Evolutionary conservation across 2,888 invertebrate species (phyloP).

Genomic region (Clunio marinus): DNA sequence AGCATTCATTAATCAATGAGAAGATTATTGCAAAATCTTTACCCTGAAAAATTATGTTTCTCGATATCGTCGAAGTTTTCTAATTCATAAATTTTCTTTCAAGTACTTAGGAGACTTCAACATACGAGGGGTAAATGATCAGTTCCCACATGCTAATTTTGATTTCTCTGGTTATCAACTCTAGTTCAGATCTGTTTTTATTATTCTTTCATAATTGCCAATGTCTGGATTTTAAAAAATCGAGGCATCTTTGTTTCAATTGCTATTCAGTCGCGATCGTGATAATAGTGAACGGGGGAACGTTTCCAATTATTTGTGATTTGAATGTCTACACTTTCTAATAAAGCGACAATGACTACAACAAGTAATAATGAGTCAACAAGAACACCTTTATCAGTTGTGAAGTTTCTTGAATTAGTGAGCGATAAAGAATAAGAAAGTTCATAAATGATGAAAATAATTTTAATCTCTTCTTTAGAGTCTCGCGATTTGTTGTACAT

Average conservation of each 20-base stretch:
- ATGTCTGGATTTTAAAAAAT: constrained; percentile 25
- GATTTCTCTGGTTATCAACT: no score
- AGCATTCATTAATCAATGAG: neutral
- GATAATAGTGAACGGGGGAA: constrained; percentile 5
- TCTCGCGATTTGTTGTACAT: constrained; percentile 64
- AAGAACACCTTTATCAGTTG: constrained; percentile 43
- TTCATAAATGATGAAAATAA: neutral
- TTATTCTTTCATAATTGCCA: constrained; percentile 28
- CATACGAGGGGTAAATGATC: neutral
- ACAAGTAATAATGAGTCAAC: constrained; percentile 3
- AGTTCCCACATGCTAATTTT: no score
- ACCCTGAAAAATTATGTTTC: constrained; percentile 6
- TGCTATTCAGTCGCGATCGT: neutral
- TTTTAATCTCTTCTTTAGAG: constrained; percentile 52
- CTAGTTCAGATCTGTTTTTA: neutral
- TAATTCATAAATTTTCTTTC: constrained; percentile 7
- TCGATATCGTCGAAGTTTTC: no score
- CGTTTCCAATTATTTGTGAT: no score
- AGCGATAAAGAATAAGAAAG: constrained; percentile 39
- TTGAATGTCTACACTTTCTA: no score
- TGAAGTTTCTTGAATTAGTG: constrained; percentile 52
- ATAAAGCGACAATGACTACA: no score
- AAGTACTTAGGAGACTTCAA: constrained; percentile 3
- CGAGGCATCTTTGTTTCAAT: neutral
- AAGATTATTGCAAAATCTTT: neutral